Conservation (phyloP, 2,888 invertebrate species). For the Busseola fusca region DNA sequence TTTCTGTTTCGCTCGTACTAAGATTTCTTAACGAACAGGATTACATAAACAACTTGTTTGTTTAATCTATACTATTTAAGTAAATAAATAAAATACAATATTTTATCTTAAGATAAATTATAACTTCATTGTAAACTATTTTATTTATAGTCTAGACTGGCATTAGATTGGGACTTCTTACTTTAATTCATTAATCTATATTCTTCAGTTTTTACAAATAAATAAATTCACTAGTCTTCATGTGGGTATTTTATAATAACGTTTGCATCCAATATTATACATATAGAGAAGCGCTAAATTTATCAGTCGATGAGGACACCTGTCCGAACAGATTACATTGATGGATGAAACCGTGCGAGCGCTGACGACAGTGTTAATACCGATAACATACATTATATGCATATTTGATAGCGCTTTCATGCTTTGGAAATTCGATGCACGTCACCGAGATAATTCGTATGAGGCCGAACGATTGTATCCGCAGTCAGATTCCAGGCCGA, state of each 20-base stretch:
- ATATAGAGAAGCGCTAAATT: conserved; percentile 34
- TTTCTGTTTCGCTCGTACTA: conserved; percentile 45
- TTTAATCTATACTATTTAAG: conserved; percentile 11
- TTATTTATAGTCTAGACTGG: background rate
- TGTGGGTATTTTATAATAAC: conserved; percentile 10
- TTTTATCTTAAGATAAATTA: background rate
- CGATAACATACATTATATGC: conserved; percentile 63
- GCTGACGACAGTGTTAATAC: conserved; percentile 53
- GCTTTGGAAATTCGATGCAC: conserved; percentile 71
- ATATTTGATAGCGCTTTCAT: conserved; percentile 74
- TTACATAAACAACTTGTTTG: conserved; percentile 40
- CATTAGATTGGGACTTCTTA: background rate
- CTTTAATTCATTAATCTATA: background rate
- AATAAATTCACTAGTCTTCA: background rate
- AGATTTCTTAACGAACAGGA: conserved; percentile 57
- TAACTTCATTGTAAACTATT: conserved; percentile 17
- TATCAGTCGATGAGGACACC: conserved; percentile 37
- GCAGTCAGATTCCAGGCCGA: conserved; percentile 71
- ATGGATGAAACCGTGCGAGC: conserved; percentile 45
- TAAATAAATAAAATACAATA: background rate
- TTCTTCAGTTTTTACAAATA: background rate
- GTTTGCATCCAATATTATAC: conserved; percentile 18
- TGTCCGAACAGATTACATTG: conserved; percentile 45
- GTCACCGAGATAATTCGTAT: conserved; percentile 77
- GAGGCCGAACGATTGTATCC: conserved; percentile 76